Conservation (phyloP, 2,113 vertebrate species). For the Cacatua alba region DNA sequence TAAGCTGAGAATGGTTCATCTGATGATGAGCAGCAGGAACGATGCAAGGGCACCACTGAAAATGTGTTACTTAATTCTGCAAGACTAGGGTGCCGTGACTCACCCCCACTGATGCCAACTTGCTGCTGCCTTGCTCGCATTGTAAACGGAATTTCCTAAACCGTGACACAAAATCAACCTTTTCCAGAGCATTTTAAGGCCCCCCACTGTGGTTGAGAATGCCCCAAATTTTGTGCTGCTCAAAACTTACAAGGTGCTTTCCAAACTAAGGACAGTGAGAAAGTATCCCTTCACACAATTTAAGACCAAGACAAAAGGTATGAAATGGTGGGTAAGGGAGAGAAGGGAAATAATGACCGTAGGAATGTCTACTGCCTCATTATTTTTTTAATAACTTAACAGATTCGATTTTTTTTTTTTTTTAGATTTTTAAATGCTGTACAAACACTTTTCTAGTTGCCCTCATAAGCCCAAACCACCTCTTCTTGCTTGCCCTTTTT, state of each 20-base stretch:
- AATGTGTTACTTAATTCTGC: not conserved
- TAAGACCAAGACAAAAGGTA: not conserved
- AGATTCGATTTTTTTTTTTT: not conserved
- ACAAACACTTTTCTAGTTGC: not conserved
- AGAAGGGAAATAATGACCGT: not conserved
- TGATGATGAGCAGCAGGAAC: not conserved
- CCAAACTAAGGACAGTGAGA: not conserved
- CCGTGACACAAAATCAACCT: not conserved
- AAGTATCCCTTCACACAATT: not conserved
- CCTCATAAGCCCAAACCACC: not conserved
- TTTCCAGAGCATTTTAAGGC: not conserved
- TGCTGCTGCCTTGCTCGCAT: not conserved
- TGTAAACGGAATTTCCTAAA: not conserved
- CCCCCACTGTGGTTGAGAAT: accelerated
- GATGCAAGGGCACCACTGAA: not conserved
- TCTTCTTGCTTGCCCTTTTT: not conserved
- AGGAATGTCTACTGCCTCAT: not conserved
- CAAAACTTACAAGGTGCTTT: not conserved
- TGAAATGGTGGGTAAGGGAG: not conserved
- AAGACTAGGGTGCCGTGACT: not conserved
- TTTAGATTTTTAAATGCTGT: not conserved
- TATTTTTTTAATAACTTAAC: not conserved
- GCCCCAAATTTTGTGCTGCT: not conserved
- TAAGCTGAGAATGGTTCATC: not conserved
- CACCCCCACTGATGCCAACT: not conserved